Evolutionary conservation across 2,888 invertebrate genomes (phyloP), one percentile per base, ranked within the genome.

Genomic region (Trichopria drosophilae): DNA sequence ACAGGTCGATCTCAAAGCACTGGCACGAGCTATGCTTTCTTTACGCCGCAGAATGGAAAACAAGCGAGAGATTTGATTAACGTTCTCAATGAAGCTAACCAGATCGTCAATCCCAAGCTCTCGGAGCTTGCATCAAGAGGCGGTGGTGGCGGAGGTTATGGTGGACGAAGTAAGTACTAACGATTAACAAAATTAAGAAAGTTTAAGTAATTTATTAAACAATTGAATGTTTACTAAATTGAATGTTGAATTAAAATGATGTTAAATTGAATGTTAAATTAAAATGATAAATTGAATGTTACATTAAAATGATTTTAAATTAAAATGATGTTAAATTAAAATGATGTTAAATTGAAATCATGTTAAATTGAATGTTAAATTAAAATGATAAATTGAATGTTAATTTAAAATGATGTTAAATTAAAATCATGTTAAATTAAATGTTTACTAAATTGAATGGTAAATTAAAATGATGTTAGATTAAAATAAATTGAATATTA

Each of bases 11-110:
- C 88, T 32, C 85, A 89, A 73, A 84, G 87, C 63, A 90, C 88
- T 64, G 93, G 93, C 62, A 94, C 93, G 55, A 93, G 95, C 32
- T 95, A 94, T 76, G 94, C 95, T 50, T 94, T 96, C 81, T 94
- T 95, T 79, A 94, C 94, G 36, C 88, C 88, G 32, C 85, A 85
- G 63, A 94, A 95, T 75, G 83, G 86, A 57, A 86, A 89, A 64
- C 93, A 94, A 77, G 93, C 93, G 10, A 87, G 84, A 77, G 93
- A 93, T 73, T 82, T 95, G 51, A 86, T 95, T 24, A 87, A 90
- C 62, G 93, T 94, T 20, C 82, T 95, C 42, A 82, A 83, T 70
- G 94, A 95, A 81, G 94, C 94, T 52, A 93, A 93, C 53, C 84
- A 84, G 63, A 76, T 86, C 59, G 82, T 95, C 50, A 91, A 90